Evolutionary conservation across 2,113 vertebrate species (phyloP), one percentile per base, ranked within the genome.

Genomic region (Leucopsar rothschildi): DNA sequence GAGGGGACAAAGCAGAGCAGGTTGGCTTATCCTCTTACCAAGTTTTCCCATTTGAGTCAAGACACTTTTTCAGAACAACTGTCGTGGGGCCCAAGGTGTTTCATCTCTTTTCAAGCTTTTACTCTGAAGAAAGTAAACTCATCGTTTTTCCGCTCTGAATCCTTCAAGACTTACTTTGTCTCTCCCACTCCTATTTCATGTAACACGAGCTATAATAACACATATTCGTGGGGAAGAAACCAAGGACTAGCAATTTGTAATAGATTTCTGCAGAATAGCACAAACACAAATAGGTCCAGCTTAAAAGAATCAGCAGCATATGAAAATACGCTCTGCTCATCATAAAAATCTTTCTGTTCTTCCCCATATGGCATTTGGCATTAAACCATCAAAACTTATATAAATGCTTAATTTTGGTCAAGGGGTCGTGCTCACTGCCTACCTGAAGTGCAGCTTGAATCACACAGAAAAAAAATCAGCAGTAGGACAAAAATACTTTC

Each of bases 1-100:
- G 15, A 69, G 66, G 12, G 6, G 23, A n/a, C 40, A 82, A 61
- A 57, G 22, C 22, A 73, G 45, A 53, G 17, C 11, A 66, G 19
- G 20, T 2, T 4, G 29, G 27, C 6, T 73, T 49, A 65, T 56
- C 42, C 14, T 66, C 28, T 57, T 25, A 47, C 4, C 1, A 5
- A 72, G 10, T 37, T 68, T 52, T 70, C 25, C 28, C 8, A 11
- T 45, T 49, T 55, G 64, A 66, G 6, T 31, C 20, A 17, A 55
- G 53, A 72, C 6, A 12, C 10, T 29, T 66, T 64, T 90, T 71
- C 81, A 47, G 73, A 84, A n/a, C 23, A 77, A 42, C 8, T 42
- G 56, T 40, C 1, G 0, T 31, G 27, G 11, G 7, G 2, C 15
- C 8, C 10, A 35, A 4, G 9, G 10, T 35, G 33, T 66, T 84